Percentiles rank a stretch among this genome's conserved stretches.
Conservation (phyloP, 2,113 vertebrate genomes). For the Copsychus sechellarum region DNA sequence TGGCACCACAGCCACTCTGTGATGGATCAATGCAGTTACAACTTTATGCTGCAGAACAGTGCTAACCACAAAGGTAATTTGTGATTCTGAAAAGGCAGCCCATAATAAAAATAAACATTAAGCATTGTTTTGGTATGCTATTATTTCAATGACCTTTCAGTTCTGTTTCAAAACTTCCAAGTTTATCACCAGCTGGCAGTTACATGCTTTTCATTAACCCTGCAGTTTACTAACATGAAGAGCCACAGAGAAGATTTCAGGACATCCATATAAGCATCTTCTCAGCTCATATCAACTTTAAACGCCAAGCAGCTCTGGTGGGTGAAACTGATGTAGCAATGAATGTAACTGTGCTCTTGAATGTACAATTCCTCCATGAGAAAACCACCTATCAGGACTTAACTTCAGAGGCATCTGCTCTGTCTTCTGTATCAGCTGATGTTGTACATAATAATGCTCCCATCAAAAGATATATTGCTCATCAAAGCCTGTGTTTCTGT, state of each 20-base stretch:
- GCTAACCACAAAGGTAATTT: neutral
- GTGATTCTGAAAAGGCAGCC: conserved; percentile 12
- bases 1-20: accelerated
- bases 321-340: neutral
- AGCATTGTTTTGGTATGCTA: neutral
- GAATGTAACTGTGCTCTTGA: neutral
- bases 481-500: neutral
- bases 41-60: neutral
- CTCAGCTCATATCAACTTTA: neutral
- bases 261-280: neutral
- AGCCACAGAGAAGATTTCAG: neutral
- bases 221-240: neutral
- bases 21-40: neutral
- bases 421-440: neutral
- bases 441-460: neutral
- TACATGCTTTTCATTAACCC: neutral
- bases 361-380: neutral
- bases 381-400: neutral
- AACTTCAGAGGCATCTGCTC: neutral
- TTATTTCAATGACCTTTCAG: conserved; percentile 47
- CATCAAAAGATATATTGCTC: neutral
- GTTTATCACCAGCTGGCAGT: conserved; percentile 8
- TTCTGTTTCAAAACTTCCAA: conserved; percentile 16
- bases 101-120: conserved; percentile 40
- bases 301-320: neutral